These are phyloP conservation scores for Epinephelus fuscoguttatus DNA, from an alignment of 2,113 vertebrate species.

Conservation along the genomic window DNA sequence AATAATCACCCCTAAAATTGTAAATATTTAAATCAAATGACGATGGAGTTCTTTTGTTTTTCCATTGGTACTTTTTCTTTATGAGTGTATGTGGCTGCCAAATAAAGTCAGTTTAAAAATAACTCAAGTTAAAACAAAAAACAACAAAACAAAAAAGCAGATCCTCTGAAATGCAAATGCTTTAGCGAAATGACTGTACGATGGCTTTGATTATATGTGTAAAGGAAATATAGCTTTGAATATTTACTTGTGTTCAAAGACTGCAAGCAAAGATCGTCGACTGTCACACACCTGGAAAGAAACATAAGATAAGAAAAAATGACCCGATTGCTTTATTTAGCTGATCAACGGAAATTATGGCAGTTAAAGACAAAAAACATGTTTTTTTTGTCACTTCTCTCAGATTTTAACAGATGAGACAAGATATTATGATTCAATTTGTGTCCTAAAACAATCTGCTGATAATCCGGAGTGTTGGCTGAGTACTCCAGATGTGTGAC, in stretches of 20 bases:
- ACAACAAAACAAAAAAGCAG: slow-evolving; percentile 13
- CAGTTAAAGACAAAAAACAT: background rate
- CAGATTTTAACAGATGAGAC: background rate
- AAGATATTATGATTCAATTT: background rate
- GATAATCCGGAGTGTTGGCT: slow-evolving; percentile 7
- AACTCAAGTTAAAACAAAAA: slow-evolving; percentile 54
- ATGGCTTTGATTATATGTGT: slow-evolving; percentile 74
- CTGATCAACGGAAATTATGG: slow-evolving; percentile 22
- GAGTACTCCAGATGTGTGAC: slow-evolving; percentile 56
- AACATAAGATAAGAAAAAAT: slow-evolving; percentile 11
- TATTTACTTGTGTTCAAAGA: slow-evolving; percentile 62
- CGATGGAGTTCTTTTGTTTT: slow-evolving; percentile 24
- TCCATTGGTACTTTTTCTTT: slow-evolving; percentile 40
- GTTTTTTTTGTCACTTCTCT: background rate
- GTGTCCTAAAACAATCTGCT: slow-evolving; percentile 1
- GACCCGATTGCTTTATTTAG: slow-evolving; percentile 8
- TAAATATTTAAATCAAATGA: slow-evolving; percentile 32
- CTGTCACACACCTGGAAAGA: slow-evolving; percentile 51
- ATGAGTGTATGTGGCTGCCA: slow-evolving; percentile 61
- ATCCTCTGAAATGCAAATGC: slow-evolving; percentile 66
- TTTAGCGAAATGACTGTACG: slow-evolving; percentile 72
- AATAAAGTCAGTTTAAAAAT: slow-evolving; percentile 77
- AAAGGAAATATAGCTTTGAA: slow-evolving; percentile 70
- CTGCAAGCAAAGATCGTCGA: slow-evolving; percentile 62
- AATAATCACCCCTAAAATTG: slow-evolving; percentile 26